Evolutionary conservation across 30 jellyfish, hydroid and myxozoan species (phyloP), one percentile per base, ranked within the genome.

Genomic region (Chironex yamaguchii): DNA sequence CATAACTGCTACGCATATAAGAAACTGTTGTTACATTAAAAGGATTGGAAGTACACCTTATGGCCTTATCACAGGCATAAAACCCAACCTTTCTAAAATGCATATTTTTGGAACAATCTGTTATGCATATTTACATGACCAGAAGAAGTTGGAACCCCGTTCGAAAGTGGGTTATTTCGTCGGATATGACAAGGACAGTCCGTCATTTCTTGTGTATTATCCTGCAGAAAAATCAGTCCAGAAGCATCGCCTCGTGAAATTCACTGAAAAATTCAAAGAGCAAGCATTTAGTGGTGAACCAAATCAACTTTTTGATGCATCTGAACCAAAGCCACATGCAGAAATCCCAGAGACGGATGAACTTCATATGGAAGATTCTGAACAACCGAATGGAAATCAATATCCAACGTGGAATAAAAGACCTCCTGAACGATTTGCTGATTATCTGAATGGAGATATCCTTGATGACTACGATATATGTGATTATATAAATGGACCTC

Each of bases 161-260:
- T 6, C 62, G 14, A 54, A 72, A 35, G 64, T 34, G 49, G 89
- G 95, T 34, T 4, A 32, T 4, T 85, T 85, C 35, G 35, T 71
- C 50, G 95, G 84, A 29, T 85, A 73, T 63, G 95, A 85, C 70
- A 72, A 64, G 48, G 62, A 85, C 70, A 85, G 95, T 49, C 95
- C 90, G 6, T 76, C 90, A 14, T 85, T 71, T 36, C 62, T 72
- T 17, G 74, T 85, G 2, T 85, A 85, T 49, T 36, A 14, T 62
- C 83, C 85, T 20, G 90, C 70, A n/a, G n/a, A n/a, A n/a, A n/a
- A n/a, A n/a, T n/a, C n/a, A n/a, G n/a, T n/a, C n/a, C n/a, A n/a
- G n/a, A n/a, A n/a, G n/a, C n/a, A n/a, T 52, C 70, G 26, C 22
- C 70, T 20, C 70, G 26, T 52, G 26, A 52, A 52, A 52, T 2